Base-by-base conservation (phyloP, 2,888 invertebrate species). In the Branchipolynoe longqiensis region DNA sequence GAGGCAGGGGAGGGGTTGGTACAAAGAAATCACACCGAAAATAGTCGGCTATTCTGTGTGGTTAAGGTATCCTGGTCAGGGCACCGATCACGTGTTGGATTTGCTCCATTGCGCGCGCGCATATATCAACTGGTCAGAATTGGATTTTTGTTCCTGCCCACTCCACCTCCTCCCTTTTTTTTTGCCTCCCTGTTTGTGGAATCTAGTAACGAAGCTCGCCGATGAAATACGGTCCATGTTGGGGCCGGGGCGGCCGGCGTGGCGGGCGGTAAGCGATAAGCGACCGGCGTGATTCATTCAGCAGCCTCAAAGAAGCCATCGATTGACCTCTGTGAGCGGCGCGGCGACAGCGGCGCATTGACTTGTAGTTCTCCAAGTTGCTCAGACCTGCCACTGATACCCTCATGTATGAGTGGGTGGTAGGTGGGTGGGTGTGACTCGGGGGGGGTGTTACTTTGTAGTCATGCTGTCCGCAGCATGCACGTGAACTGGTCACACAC, bases 121-220 rank as follows among this genome's bases (percentile, higher is more conserved):
- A 31, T 33, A 69, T 69, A 69, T 6, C 69, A n/a, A 69, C 36
- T 69, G 69, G 69, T 69, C 69, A 69, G 38, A 69, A 69, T 69
- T 69, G 69, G 69, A 69, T 36, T 69, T 69, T 69, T n/a, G n/a
- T 69, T 69, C 69, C 69, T 69, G 69, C 2, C 36, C 36, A 38
- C 62, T 38, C 69, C 12, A n/a, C n/a, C n/a, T n/a, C n/a, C n/a
- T n/a, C n/a, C n/a, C n/a, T n/a, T n/a, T n/a, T n/a, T n/a, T n/a
- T n/a, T n/a, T n/a, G n/a, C n/a, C n/a, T n/a, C n/a, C n/a, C n/a
- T n/a, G n/a, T n/a, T n/a, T n/a, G n/a, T n/a, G n/a, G n/a, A n/a
- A n/a, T n/a, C n/a, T 33, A n/a, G 69, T 69, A 69, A 69, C 69
- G 69, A 62, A 69, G 4, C 69, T 4, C 18, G n/a, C 36, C 36